A percentile compares a stretch with the other conserved stretches of the same genome.
phyloP scores from a whole-genome alignment of 2,888 invertebrate genomes.

The Galeruca laticollis region DNA sequence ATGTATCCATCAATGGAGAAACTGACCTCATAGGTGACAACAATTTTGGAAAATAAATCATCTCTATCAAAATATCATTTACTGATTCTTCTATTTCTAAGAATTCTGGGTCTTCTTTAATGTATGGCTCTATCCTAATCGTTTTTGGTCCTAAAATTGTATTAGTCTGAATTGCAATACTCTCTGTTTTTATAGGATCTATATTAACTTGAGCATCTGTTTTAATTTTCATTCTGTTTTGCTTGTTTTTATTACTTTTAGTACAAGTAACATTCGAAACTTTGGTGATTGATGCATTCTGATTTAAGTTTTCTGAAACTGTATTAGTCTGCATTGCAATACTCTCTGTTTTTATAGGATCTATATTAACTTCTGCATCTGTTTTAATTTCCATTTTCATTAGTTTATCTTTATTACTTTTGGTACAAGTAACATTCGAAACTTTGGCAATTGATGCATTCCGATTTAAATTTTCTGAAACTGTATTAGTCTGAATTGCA shows the following conservation, averaged over 20 bases:
- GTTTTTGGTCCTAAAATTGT: neutral
- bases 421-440: constrained; percentile 23
- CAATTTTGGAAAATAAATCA: constrained; percentile 40
- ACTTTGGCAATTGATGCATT: constrained; percentile 21
- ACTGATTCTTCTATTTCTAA: constrained; percentile 15
- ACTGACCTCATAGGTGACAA: constrained; percentile 38
- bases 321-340: neutral
- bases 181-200: neutral
- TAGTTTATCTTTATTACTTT: constrained; percentile 33
- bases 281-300: constrained; percentile 22
- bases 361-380: neutral
- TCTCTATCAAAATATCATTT: constrained; percentile 46
- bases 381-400: neutral
- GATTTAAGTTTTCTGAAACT: constrained; percentile 23
- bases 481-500: no score
- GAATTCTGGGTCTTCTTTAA: neutral
- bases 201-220: neutral
- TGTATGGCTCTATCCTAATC: neutral
- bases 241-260: constrained; percentile 34
- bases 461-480: constrained; percentile 25
- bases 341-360: neutral
- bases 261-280: constrained; percentile 22
- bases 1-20: constrained; percentile 13
- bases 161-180: constrained; percentile 6
- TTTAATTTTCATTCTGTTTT: neutral